Percentiles rank a stretch among this genome's conserved stretches.
phyloP scores from a whole-genome alignment of 2,113 vertebrate genomes.

The Oophaga pumilio region DNA sequence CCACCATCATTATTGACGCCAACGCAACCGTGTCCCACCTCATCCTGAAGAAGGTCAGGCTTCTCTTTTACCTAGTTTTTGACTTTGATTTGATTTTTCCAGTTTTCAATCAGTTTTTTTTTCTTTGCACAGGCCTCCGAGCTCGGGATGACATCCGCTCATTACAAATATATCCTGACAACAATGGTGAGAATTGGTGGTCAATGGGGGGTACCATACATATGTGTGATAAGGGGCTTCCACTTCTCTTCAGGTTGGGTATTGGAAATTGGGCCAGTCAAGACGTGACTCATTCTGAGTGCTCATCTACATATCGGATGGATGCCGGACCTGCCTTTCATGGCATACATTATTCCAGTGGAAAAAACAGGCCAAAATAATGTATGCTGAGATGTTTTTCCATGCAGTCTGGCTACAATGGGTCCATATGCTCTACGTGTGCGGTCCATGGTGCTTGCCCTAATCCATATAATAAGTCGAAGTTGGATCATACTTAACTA shows the following conservation, averaged over 20 bases:
- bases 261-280: too few species aligned
- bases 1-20: constrained; percentile 88
- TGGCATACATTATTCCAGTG: too few species aligned
- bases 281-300: too few species aligned
- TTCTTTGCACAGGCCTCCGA: constrained; percentile 75
- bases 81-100: background rate
- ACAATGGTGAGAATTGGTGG: constrained; percentile 81
- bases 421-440: too few species aligned
- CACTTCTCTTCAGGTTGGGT: background rate
- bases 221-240: background rate
- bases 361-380: too few species aligned
- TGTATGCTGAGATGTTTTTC: too few species aligned
- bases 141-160: constrained; percentile 88
- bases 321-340: too few species aligned
- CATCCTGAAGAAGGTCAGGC: constrained; percentile 83
- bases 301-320: too few species aligned
- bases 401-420: too few species aligned
- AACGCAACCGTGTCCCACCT: constrained; percentile 85
- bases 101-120: background rate
- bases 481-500: background rate
- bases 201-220: background rate
- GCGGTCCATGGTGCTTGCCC: too few species aligned
- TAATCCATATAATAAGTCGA: background rate
- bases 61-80: background rate
- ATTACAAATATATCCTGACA: constrained; percentile 93